Percentiles rank a stretch among this genome's conserved stretches.
phyloP scores from a whole-genome alignment of 2,113 vertebrate species.

The Plestiodon gilberti region DNA sequence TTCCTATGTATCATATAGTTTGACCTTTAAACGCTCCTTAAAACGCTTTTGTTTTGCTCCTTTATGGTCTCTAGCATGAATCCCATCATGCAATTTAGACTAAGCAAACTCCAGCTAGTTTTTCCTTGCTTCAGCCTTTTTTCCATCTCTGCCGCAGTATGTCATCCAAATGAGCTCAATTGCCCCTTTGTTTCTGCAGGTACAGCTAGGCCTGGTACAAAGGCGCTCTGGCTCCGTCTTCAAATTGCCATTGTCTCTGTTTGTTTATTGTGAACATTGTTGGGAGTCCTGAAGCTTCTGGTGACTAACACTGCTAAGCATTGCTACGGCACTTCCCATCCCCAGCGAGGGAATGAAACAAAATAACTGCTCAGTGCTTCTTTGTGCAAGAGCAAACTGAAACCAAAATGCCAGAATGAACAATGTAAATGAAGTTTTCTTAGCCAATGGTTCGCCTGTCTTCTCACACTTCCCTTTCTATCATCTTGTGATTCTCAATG shows the following conservation, averaged over 20 bases:
- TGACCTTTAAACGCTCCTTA: constrained; percentile 6
- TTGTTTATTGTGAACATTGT: constrained; percentile 57
- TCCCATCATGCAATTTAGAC: constrained; percentile 44
- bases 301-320: constrained; percentile 59
- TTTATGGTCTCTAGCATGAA: not conserved
- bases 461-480: not conserved
- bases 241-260: constrained; percentile 55
- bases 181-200: constrained; percentile 58
- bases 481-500: rapidly evolving
- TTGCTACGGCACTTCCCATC: constrained; percentile 22
- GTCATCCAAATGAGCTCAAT: constrained; percentile 41
- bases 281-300: not conserved
- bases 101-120: constrained; percentile 55
- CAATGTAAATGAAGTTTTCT: not conserved
- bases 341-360: constrained; percentile 35
- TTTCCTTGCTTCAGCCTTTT: constrained; percentile 19
- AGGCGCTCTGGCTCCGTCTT: constrained; percentile 24
- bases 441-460: not conserved
- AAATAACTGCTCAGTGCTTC: constrained; percentile 39
- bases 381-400: constrained; percentile 1
- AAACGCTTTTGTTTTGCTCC: not conserved
- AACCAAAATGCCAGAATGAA: constrained; percentile 1
- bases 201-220: constrained; percentile 68
- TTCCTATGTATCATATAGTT: too few species aligned
- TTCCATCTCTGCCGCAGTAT: rapidly evolving